phyloP scores from a whole-genome alignment of 2,797 vertebrate genomes.

The Sarcoramphus papa region DNA sequence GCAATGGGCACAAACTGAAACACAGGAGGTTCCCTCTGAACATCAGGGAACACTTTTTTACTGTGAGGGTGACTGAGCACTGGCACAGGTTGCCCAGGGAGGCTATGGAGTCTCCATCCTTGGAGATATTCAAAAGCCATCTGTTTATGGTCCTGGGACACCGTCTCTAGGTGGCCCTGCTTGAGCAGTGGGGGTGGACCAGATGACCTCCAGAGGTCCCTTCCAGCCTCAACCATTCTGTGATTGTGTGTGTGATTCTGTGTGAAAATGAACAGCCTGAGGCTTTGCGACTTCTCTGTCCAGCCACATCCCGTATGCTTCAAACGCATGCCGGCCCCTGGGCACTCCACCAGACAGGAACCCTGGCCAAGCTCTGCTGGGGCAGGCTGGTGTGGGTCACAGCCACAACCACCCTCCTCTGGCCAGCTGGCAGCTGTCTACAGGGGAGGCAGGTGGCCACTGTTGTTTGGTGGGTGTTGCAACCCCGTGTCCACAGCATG shows the following conservation, averaged over 20 bases:
- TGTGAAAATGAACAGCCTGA: neutral
- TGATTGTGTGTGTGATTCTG: neutral
- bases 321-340: fast-evolving
- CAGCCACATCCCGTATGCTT: neutral
- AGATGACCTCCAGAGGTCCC: neutral
- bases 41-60: neutral
- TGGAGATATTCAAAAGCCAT: neutral
- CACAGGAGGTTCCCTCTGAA: neutral
- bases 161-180: neutral
- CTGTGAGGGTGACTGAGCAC: neutral
- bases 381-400: neutral
- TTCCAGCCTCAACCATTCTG: neutral
- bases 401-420: neutral
- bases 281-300: neutral
- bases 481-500: neutral
- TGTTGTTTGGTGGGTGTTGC: neutral
- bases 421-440: neutral
- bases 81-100: neutral
- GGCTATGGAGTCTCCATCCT: neutral
- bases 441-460: neutral
- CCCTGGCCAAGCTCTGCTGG: neutral
- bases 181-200: neutral
- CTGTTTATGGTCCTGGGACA: too few species aligned
- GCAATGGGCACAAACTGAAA: neutral
- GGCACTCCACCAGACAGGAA: neutral